Base-by-base conservation (phyloP, 2,888 invertebrate genomes). In the Phortica magna region DNA sequence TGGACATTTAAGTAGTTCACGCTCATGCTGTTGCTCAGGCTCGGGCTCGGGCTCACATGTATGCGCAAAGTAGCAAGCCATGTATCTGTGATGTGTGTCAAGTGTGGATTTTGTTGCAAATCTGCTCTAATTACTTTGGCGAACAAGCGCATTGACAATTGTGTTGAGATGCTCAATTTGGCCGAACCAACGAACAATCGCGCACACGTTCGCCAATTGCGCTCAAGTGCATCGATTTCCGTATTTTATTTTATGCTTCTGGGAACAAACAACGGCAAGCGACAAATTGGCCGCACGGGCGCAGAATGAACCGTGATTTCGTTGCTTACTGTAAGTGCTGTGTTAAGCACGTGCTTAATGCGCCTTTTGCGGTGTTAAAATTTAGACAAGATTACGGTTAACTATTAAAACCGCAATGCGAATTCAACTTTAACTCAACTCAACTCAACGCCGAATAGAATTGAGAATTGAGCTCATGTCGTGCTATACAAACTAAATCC, bases 121-220 rank as follows among this genome's bases (percentile, higher is more conserved):
- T 77, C 82, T 79, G 83, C 80, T 82, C 83, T 83, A 82, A 83
- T 83, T 83, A 83, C 80, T 76, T 80, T 79, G 71, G 77, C 78
- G 78, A 83, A 81, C 82, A 82, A 83, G 31, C 64, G 22, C 9
- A 12, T 9, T 82, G 70, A 68, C 39, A 79, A 14, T 48, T 14
- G 48, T 6, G 48, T 48, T 14, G 48, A 48, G 48, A 31, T 31
- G 31, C 31, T 31, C 31, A 4, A n/a, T n/a, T n/a, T n/a, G n/a
- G n/a, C n/a, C n/a, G n/a, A n/a, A n/a, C n/a, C n/a, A 31, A 31
- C 31, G 31, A 31, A 31, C 5, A 4, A 31, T 41, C 19, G n/a
- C 22, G 7, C 55, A 31, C 22, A 42, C n/a, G 68, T 14, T 17
- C 43, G 10, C 19, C 43, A 14, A 17, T 61, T 64, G 39, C 31